Evolutionary conservation across 2,888 invertebrate species (phyloP).

Genomic region (Limnephilus lunatus): DNA sequence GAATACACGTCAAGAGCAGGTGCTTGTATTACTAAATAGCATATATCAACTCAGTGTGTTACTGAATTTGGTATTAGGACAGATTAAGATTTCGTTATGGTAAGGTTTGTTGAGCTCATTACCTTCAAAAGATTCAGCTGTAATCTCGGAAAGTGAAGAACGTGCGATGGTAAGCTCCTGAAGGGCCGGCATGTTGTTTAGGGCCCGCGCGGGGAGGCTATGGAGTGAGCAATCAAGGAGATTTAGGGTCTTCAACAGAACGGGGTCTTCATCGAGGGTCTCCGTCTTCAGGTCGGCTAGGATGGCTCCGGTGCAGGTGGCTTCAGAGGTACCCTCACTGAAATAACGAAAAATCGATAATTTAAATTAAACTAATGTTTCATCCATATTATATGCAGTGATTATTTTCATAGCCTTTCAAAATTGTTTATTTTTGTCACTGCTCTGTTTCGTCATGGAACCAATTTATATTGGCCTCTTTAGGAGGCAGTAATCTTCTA

Average conservation of each 20-base stretch:
- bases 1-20: background rate
- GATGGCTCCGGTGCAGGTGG: conserved; percentile 20
- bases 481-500: no score
- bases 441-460: no score
- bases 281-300: conserved; percentile 27
- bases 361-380: background rate
- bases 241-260: background rate
- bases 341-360: background rate
- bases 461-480: background rate
- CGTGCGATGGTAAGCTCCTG: conserved; percentile 41
- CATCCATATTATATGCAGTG: no score
- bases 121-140: conserved; percentile 56
- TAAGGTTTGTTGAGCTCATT: background rate
- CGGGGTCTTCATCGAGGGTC: conserved; percentile 4
- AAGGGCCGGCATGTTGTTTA: conserved; percentile 36
- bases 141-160: conserved; percentile 12
- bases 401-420: no score
- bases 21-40: background rate
- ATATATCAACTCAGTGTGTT: background rate
- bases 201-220: conserved; percentile 29
- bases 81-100: background rate
- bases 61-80: background rate
- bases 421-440: no score
- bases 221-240: conserved; percentile 18
- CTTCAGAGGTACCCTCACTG: background rate